Conservation (phyloP, 2,113 vertebrate species). For the Gymnarchus niloticus region DNA sequence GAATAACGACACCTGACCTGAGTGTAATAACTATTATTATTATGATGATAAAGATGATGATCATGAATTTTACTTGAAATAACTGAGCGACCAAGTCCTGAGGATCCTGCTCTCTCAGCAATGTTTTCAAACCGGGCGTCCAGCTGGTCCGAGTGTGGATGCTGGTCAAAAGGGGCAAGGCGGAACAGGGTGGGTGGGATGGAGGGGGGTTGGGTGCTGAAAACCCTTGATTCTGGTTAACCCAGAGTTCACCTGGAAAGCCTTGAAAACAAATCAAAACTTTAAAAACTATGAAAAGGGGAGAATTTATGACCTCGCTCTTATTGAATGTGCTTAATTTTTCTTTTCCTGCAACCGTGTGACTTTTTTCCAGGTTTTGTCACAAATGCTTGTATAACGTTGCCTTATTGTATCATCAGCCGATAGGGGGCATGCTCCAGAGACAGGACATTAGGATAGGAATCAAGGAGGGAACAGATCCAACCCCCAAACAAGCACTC, state of each 20-base stretch:
- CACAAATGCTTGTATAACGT: slow-evolving; percentile 80
- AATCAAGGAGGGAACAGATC: slow-evolving; percentile 56
- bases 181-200: slow-evolving; percentile 14
- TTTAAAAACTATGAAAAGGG: slow-evolving; percentile 58
- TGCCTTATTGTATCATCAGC: slow-evolving; percentile 87
- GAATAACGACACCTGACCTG: slow-evolving; percentile 11
- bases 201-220: slow-evolving; percentile 42
- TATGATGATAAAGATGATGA: background rate
- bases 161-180: background rate
- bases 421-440: slow-evolving; percentile 86
- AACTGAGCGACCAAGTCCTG: slow-evolving; percentile 46
- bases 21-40: slow-evolving; percentile 29
- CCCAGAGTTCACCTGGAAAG: slow-evolving; percentile 80
- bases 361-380: slow-evolving; percentile 65
- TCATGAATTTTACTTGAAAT: slow-evolving; percentile 50
- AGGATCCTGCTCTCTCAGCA: slow-evolving; percentile 53
- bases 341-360: slow-evolving; percentile 67
- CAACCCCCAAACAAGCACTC: slow-evolving; percentile 49
- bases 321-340: slow-evolving; percentile 76
- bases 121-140: slow-evolving; percentile 63
- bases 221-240: slow-evolving; percentile 66
- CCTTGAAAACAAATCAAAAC: slow-evolving; percentile 73
- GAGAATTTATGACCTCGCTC: slow-evolving; percentile 65
- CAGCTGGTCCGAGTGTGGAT: slow-evolving; percentile 52
- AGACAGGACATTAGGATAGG: slow-evolving; percentile 38